Conservation (phyloP, 2,888 invertebrate genomes). For the Altica lythri region DNA sequence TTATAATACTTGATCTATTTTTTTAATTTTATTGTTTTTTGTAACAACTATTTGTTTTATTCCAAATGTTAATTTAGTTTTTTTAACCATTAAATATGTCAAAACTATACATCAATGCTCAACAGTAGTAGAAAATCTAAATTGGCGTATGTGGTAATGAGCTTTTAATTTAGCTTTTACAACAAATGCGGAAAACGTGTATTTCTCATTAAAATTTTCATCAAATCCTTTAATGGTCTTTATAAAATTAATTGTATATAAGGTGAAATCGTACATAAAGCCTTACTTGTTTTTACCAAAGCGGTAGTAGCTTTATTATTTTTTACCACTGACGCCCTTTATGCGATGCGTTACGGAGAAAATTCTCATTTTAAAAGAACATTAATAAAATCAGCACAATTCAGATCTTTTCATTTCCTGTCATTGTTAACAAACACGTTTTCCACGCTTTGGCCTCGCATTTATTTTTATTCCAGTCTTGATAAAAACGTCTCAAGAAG, state of each 20-base stretch:
- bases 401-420: slow-evolving; percentile 17
- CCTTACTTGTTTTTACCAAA: slow-evolving; percentile 1
- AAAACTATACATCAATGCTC: no score
- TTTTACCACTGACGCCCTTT: not conserved
- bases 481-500: slow-evolving; percentile 22
- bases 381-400: slow-evolving; percentile 18
- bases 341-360: not conserved
- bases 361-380: slow-evolving; percentile 12
- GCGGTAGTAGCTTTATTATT: slow-evolving; percentile 6
- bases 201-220: slow-evolving; percentile 18
- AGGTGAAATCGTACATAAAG: slow-evolving; percentile 7
- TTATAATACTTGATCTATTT: no score
- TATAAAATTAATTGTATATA: slow-evolving; percentile 19
- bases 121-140: no score
- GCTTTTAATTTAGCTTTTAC: slow-evolving; percentile 7
- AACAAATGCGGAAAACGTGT: slow-evolving; percentile 17
- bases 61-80: no score
- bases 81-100: no score
- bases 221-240: slow-evolving; percentile 16
- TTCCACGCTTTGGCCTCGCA: slow-evolving; percentile 1
- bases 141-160: no score
- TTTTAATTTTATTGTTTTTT: no score
- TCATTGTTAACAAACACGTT: slow-evolving; percentile 20
- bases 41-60: no score
- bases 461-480: slow-evolving; percentile 14